These are phyloP conservation scores for Sebastolobus alascanus DNA, from an alignment of 2,797 vertebrate genomes.

Conservation along the genomic window DNA sequence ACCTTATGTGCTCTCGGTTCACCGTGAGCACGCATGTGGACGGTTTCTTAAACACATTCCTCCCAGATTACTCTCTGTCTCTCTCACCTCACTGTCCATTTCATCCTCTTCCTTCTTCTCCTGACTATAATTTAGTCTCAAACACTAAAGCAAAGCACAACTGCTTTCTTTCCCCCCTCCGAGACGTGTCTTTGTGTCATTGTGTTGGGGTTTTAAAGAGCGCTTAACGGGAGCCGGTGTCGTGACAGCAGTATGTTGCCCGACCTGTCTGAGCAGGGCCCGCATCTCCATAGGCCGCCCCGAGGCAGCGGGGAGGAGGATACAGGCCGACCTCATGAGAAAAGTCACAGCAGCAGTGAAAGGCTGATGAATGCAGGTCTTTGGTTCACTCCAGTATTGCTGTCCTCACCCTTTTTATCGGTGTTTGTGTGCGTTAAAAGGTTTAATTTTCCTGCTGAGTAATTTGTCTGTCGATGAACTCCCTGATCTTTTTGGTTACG, in stretches of 20 bases:
- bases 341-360: constrained; percentile 35
- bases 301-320: constrained; percentile 29
- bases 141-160: not conserved
- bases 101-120: not conserved
- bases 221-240: constrained; percentile 31
- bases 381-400: too few species aligned
- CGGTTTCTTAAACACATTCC: constrained; percentile 9
- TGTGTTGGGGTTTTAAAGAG: constrained; percentile 51
- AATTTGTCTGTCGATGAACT: not conserved
- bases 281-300: constrained; percentile 53
- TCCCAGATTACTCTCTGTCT: not conserved
- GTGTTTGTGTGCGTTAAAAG: not conserved
- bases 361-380: constrained; percentile 3
- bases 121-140: not conserved
- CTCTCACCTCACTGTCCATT: not conserved
- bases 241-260: constrained; percentile 76
- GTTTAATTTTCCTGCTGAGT: not conserved
- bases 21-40: not conserved
- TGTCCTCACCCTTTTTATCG: not conserved
- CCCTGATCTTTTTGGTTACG: not conserved
- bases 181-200: constrained; percentile 42
- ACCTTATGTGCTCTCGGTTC: constrained; percentile 34
- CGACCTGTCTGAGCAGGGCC: constrained; percentile 80
- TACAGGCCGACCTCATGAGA: constrained; percentile 55
- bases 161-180: not conserved